Base-by-base conservation (phyloP, 2,888 invertebrate genomes). In the Argyresthia albistria region DNA sequence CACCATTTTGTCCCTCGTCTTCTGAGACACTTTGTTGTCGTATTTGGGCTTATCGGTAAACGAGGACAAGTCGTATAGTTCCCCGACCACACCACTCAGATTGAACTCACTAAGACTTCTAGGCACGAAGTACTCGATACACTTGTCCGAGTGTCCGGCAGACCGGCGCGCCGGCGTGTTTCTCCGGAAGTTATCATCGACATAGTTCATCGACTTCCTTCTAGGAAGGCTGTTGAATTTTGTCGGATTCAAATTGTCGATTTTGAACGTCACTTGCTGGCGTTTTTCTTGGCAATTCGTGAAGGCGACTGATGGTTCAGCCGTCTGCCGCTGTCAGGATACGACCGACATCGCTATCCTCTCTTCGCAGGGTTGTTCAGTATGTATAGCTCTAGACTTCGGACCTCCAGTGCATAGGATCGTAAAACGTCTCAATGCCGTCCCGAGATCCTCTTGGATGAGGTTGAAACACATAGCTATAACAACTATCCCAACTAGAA, bases 381-480 rank as follows among this genome's bases (percentile, higher is more conserved):
- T 69, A 25, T 25, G 25, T 25, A 25, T 25, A 15, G 70, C 76
- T 1, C 78, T 69, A 1, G 70, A 62, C 58, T 70, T 72, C 1
- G 67, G 61, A n/a, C 67, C 64, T 9, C 74, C 70, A 35, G 73
- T 59, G 54, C 77, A 76, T 46, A 76, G 59, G 9, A 70, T 63
- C 4, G 73, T 63, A 36, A 74, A 60, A 8, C 64, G 64, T 25
- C 25, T 25, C 56, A 78, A 50, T 14, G 69, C 62, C 11, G 70
- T 59, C 56, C 75, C 66, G 69, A 93, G 89, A 73, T 95, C 94
- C 65, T 94, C 94, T 73, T 95, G 95, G 52, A 95, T 93, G 55
- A 95, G 86, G 75, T 94, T 95, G 80, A 95, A 95, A 76, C 95
- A 95, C 93, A 94, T 95, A 42, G 95, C 95, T 50, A 95, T 92